Base-by-base conservation (phyloP, 2,888 invertebrate species). In the Pasiphila rectangulata region DNA sequence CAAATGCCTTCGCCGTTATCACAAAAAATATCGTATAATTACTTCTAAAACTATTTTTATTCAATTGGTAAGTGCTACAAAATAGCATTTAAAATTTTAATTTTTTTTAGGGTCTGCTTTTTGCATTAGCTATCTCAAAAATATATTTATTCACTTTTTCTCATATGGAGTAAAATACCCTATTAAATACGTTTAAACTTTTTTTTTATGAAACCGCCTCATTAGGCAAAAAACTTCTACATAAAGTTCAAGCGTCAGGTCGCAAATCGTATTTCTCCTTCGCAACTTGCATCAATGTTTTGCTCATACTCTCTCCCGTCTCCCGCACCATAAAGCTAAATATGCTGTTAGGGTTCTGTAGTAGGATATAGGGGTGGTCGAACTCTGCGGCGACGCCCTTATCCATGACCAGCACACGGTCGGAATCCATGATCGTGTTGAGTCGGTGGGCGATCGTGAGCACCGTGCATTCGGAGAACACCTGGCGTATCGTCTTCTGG, bases 391-490 rank as follows among this genome's bases (percentile, higher is more conserved):
- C 91, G 17, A 79, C 71, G 0, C 98, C 98, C 21, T 91, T 91
- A 63, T 95, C 94, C 92, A 98, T 94, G 0, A 97, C 96, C 35
- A 97, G 83, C 7, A 97, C 93, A 35, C 93, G 91, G 80, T 97
- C 95, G 0, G 95, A 95, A 74, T 98, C 97, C 93, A 97, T 97
- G 51, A 98, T 94, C 0, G 97, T 97, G 71, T 97, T 93, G 15
- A 98, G 85, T 19, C 97, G 91, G 79, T 97, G 97, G 2, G 97
- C 97, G 19, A 97, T 96, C 0, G 96, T 97, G 13, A 97, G 79
- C 6, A 97, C 96, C 0, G 96, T 96, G 72, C 96, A 97, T 0
- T 92, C 69, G 3, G 88, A 84, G 67, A 97, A 97, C 75, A 94
- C 93, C 4, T 86, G 88, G 21, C 96, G 90, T 30, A 97, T 96